Base-by-base conservation (phyloP, 1,140 invertebrate genomes). In the Drosophila suzukii region DNA sequence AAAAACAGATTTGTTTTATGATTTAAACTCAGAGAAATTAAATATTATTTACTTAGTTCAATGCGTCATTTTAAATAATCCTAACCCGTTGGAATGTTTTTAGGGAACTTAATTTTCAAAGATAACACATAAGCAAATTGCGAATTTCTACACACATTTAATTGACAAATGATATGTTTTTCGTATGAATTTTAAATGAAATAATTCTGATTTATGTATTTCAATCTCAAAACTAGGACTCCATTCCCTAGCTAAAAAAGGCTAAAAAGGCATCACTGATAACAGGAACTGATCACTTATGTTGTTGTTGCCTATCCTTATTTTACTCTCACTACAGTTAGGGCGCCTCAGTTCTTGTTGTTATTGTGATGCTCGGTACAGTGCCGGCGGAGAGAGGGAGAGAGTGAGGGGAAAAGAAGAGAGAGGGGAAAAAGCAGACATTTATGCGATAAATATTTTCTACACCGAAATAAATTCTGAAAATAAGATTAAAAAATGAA, bases 401-500 rank as follows among this genome's bases (percentile, higher is more conserved):
- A 51, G 36, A 36, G 41, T n/a, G 59, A 49, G 61, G 34, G 20
- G 49, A 41, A 17, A 65, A 60, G n/a, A 58, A 63, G 56, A 78
- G 55, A 56, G 24, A 56, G 41, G 46, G 24, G 49, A 41, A 60
- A 17, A 32, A 55, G 39, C 41, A 20, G 20, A 38, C 59, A 74
- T 60, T 57, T 67, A 27, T 56, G 56, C 47, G 67, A 59, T 73
- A 75, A 83, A 68, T 63, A 75, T 78, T 59, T 65, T 68, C 39
- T 53, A 59, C 24, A 76, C 59, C 49, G 46, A 88, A 83, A 88
- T 80, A 88, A 79, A 86, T 88, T 78, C 30, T 27, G 49, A 86
- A 77, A 77, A 73, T 30, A 57, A 79, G 83, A 75, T 79, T 88
- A 77, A 82, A 60, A 68, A 76, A 80, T 49, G 54, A 58, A 59